Conservation (phyloP, 1,140 invertebrate genomes). For the Octopus sinensis region DNA sequence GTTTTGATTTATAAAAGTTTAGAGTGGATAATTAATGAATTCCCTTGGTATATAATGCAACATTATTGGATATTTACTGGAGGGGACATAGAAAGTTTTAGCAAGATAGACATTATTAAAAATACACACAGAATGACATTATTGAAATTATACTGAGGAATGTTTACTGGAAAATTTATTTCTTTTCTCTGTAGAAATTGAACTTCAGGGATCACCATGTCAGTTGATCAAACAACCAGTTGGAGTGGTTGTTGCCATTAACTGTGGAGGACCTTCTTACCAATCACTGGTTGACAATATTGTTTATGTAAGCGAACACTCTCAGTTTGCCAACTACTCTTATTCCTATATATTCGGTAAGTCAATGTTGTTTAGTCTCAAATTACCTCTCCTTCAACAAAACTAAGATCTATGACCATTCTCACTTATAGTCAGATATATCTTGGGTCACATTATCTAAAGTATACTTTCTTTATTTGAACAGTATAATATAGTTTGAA, state of each 20-base stretch:
- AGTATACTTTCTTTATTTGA: too few relatives aligned
- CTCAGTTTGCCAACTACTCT: constrained; percentile 35
- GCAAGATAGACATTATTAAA: too few relatives aligned
- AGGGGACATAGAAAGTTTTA: too few relatives aligned
- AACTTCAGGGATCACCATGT: constrained; percentile 35
- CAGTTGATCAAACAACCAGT: constrained; percentile 32
- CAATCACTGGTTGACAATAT: constrained; percentile 28
- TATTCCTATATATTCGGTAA: constrained; percentile 30
- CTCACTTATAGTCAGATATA: too few relatives aligned
- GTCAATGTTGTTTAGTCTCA: background rate
- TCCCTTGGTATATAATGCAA: too few relatives aligned
- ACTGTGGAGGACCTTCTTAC: constrained; percentile 33
- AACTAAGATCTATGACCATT: too few relatives aligned
- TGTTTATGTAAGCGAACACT: constrained; percentile 37
- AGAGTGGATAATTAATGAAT: too few relatives aligned
- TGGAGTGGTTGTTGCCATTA: constrained; percentile 36
- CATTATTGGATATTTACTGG: too few relatives aligned
- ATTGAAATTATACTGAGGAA: background rate
- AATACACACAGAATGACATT: background rate
- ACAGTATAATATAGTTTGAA: too few relatives aligned
- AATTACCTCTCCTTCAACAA: too few relatives aligned
- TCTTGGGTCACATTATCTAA: too few relatives aligned
- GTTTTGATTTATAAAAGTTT: too few relatives aligned
- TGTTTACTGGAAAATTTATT: background rate
- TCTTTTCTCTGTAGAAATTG: constrained; percentile 15